Conservation (phyloP, 2,797 vertebrate species). For the Centroberyx gerrardi region DNA sequence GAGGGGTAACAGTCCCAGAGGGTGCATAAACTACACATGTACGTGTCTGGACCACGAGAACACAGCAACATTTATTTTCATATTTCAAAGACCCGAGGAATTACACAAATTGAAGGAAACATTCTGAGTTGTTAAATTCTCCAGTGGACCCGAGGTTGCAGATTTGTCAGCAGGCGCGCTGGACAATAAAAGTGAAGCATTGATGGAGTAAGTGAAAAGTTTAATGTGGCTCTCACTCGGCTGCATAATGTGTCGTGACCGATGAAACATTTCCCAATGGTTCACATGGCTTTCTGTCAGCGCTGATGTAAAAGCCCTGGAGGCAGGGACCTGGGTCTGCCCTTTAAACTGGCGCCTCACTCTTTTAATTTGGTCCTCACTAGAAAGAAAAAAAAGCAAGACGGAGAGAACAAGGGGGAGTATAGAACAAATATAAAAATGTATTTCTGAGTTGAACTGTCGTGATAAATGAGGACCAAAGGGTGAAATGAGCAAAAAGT, state of each 20-base stretch:
- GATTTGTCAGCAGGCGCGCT: constrained; percentile 78
- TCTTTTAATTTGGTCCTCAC: constrained; percentile 82
- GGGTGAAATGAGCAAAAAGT: constrained; percentile 50
- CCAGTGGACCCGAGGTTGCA: constrained; percentile 69
- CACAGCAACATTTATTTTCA: constrained; percentile 75
- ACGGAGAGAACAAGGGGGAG: constrained; percentile 60
- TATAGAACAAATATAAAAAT: constrained; percentile 63
- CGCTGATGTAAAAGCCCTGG: constrained; percentile 84
- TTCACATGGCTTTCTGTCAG: constrained; percentile 85
- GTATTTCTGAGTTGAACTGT: constrained; percentile 56
- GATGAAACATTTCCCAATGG: constrained; percentile 86
- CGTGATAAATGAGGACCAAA: constrained; percentile 59
- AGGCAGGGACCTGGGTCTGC: constrained; percentile 82
- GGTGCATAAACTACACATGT: constrained; percentile 52
- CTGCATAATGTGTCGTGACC: constrained; percentile 85
- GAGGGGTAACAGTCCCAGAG: constrained; percentile 59
- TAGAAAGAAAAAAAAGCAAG: constrained; percentile 55
- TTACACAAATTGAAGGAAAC: constrained; percentile 85
- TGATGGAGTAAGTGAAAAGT: constrained; percentile 86
- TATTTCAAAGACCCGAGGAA: constrained; percentile 73
- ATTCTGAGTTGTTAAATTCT: constrained; percentile 81
- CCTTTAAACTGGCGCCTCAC: constrained; percentile 83
- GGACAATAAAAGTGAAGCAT: constrained; percentile 84
- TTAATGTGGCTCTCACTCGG: constrained; percentile 83
- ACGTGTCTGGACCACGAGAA: constrained; percentile 43